These are phyloP conservation scores for Leptinotarsa haldemani DNA, from an alignment of 2,888 invertebrate species.

Conservation along the genomic window DNA sequence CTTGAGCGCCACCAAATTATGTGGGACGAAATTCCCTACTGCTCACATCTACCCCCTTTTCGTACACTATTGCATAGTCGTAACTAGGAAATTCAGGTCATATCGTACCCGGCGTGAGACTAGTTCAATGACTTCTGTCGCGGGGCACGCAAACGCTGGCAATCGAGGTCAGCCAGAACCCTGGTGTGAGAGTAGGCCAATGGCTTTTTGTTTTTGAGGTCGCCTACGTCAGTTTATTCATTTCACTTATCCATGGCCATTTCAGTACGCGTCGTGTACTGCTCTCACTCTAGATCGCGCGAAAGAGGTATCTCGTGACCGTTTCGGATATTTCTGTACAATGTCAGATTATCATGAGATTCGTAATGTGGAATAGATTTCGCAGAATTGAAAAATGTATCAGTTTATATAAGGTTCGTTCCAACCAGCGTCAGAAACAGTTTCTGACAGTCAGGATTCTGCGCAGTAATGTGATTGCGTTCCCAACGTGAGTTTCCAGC, in stretches of 20 bases:
- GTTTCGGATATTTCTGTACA: conserved; percentile 31
- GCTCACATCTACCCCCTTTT: background rate
- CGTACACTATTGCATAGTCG: conserved; percentile 31
- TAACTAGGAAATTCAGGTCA: conserved; percentile 57
- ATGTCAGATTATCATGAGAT: conserved; percentile 46
- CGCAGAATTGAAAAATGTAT: background rate
- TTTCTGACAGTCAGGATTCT: too few species aligned
- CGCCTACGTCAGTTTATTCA: conserved; percentile 58
- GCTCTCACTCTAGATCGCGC: conserved; percentile 22
- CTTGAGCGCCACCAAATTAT: conserved; percentile 52
- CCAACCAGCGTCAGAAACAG: too few species aligned
- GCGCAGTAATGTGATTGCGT: too few species aligned
- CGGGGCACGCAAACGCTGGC: conserved; percentile 55
- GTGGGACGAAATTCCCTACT: conserved; percentile 46
- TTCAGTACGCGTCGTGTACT: conserved; percentile 24
- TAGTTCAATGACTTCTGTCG: conserved; percentile 54
- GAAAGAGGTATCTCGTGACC: conserved; percentile 28
- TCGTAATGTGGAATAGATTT: conserved; percentile 12
- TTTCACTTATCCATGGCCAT: conserved; percentile 54
- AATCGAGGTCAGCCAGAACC: conserved; percentile 62
- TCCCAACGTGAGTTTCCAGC: too few species aligned
- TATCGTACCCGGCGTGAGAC: conserved; percentile 53
- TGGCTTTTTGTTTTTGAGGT: conserved; percentile 66
- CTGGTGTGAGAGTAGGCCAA: conserved; percentile 62
- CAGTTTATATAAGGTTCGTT: too few species aligned